Evolutionary conservation across 2,797 vertebrate genomes (phyloP), one percentile per base, ranked within the genome.

Genomic region (Argya squamiceps): DNA sequence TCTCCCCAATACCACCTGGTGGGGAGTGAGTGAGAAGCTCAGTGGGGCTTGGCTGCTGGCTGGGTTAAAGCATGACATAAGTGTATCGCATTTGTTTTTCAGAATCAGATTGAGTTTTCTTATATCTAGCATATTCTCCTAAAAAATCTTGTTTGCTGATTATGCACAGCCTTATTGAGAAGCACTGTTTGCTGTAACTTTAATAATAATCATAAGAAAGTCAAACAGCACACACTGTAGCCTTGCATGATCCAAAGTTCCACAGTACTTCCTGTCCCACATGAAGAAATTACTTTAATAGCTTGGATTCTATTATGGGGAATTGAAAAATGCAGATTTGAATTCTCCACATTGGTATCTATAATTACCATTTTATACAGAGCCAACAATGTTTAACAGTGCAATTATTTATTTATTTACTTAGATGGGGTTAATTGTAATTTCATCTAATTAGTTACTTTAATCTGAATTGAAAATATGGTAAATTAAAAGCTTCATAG

Each of bases 361-460:
- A 9, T 56, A 36, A 34, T 29, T 59, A 24, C 6, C 1, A 6
- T 62, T 81, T 27, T 50, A 3, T 12, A 60, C 7, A 76, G 14
- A 46, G 5, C 8, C 22, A 78, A 32, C 10, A 82, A 15, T 26
- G 34, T 24, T n/a, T 13, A 70, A 50, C 15, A 63, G 6, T 67
- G 22, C 14, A 70, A 55, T 52, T 91, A 36, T 55, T 79, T 67
- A 67, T 76, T 92, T 50, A 39, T 75, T 84, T 93, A 32, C 29
- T 36, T 86, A 68, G 20, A 32, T 56, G 46, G 9, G 29, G 18
- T 91, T 77, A 93, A 87, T 89, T 91, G 22, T 2, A 11, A 56
- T 87, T 95, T 84, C 26, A 87, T 21, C 20, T 85, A 70, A 86
- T 88, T 59, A 23, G 22, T 50, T 64, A 65, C 12, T 68, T 94